These are phyloP conservation scores for Chrysaora quinquecirrha DNA, from an alignment of 30 jellyfish, hydroid and myxozoan genomes.

Conservation along the genomic window DNA sequence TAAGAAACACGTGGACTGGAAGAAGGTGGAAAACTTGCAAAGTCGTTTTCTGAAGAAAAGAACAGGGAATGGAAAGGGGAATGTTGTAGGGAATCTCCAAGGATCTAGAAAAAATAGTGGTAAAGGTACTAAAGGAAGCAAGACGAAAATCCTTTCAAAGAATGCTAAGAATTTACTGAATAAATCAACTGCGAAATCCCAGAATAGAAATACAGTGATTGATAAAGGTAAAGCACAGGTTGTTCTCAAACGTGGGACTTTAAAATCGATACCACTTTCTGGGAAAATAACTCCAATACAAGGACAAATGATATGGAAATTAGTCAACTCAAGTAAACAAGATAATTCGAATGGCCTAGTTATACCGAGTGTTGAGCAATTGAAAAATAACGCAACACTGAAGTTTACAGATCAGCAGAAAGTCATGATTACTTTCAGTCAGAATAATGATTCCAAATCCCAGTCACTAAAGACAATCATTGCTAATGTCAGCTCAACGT, in stretches of 20 bases:
- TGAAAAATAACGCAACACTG: constrained; percentile 64
- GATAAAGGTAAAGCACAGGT: constrained; percentile 11
- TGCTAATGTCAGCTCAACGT: constrained; percentile 55
- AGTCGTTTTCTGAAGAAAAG: background rate
- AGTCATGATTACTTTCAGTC: constrained; percentile 59
- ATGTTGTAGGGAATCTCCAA: background rate
- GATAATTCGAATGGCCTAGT: constrained; percentile 21
- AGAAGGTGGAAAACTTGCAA: background rate
- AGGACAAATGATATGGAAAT: constrained; percentile 71
- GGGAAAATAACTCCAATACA: constrained; percentile 66
- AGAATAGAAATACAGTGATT: background rate
- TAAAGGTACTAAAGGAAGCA: background rate
- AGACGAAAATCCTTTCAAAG: background rate
- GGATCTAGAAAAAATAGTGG: background rate
- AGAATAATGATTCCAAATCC: constrained; percentile 20
- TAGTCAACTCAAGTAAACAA: constrained; percentile 50
- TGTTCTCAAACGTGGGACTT: constrained; percentile 16
- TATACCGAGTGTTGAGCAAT: constrained; percentile 29
- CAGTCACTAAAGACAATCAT: constrained; percentile 51
- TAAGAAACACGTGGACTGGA: background rate
- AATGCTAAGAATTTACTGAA: background rate
- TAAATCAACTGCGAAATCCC: constrained; percentile 5
- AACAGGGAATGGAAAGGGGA: background rate
- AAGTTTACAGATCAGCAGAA: constrained; percentile 72
- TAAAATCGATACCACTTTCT: constrained; percentile 32